Evolutionary conservation across 1,140 invertebrate genomes (phyloP).

Genomic region (Stegodyphus mimosarum): DNA sequence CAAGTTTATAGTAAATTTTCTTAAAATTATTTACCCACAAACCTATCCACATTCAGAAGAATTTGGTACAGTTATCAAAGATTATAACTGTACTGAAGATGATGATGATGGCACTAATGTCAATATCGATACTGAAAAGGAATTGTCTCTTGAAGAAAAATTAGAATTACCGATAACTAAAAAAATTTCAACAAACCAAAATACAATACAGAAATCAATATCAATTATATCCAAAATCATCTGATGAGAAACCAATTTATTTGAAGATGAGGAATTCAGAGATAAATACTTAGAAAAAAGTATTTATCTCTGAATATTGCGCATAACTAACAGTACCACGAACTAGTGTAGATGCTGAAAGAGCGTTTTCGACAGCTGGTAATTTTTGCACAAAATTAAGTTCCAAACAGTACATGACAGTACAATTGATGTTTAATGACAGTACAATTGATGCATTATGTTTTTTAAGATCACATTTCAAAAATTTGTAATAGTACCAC

Average conservation of each 20-base stretch:
- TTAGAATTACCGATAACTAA: background rate
- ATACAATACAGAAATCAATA: background rate
- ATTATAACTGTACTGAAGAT: too few species aligned
- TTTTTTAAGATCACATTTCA: constrained; percentile 1
- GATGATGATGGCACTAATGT: background rate
- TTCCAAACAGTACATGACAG: background rate
- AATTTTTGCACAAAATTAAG: constrained; percentile 7
- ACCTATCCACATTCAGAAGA: background rate
- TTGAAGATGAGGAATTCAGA: constrained; percentile 1
- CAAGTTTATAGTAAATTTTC: too few species aligned
- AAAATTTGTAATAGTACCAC: background rate
- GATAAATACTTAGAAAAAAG: background rate
- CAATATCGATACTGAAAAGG: background rate
- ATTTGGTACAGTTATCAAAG: background rate
- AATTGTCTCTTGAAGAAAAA: background rate
- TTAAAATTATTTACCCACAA: background rate
- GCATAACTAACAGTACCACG: background rate
- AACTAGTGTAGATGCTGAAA: background rate
- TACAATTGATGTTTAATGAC: too few species aligned
- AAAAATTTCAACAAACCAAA: background rate
- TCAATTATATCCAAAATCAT: constrained; percentile 13
- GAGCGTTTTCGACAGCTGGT: background rate
- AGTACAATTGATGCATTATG: background rate
- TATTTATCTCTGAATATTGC: too few species aligned
- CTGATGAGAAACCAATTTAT: background rate